Conservation (phyloP, 2,888 invertebrate genomes). For the Norana najaformis region DNA sequence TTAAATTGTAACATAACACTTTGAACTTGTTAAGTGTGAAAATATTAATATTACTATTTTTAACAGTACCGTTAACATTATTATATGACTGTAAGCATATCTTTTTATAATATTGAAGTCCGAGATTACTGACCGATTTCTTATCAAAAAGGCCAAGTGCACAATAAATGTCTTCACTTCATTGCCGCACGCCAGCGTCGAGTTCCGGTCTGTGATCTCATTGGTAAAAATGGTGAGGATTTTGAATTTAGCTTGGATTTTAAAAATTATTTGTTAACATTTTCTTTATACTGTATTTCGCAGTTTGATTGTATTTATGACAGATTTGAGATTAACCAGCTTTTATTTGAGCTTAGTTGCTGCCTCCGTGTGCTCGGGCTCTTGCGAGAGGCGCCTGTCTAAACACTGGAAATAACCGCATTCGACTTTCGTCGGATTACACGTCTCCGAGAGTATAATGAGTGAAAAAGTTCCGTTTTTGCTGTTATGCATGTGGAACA, state of each 20-base stretch:
- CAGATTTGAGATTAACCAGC: background rate
- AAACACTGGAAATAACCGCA: background rate
- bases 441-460: background rate
- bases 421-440: background rate
- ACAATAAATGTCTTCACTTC: background rate
- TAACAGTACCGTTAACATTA: too few relatives aligned
- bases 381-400: background rate
- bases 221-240: background rate
- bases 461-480: background rate
- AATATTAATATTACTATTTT: too few relatives aligned
- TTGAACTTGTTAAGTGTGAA: too few relatives aligned
- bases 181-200: background rate
- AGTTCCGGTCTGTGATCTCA: slow-evolving; percentile 13
- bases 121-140: too few relatives aligned
- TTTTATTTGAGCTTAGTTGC: background rate
- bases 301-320: background rate
- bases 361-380: background rate
- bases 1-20: too few relatives aligned
- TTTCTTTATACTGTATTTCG: background rate
- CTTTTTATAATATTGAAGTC: too few relatives aligned
- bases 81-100: too few relatives aligned
- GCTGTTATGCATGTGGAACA: background rate
- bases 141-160: background rate
- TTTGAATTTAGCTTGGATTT: background rate
- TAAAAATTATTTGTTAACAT: background rate